phyloP scores from a whole-genome alignment of 2,797 vertebrate species.

The Labroides dimidiatus region DNA sequence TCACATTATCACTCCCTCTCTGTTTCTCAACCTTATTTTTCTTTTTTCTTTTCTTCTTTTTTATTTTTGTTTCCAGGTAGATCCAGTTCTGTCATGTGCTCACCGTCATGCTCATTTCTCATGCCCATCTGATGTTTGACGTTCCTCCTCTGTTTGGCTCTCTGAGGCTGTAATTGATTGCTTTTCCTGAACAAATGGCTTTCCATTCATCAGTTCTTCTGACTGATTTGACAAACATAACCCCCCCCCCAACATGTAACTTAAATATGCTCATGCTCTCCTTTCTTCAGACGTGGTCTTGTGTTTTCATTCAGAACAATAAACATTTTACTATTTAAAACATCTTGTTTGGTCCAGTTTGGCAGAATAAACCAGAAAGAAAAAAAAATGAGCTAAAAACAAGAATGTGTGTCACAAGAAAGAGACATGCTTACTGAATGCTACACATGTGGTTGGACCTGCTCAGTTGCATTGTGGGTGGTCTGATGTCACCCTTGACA shows the following conservation, averaged over 20 bases:
- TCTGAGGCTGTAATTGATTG: slow-evolving; percentile 57
- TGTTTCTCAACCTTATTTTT: neutral
- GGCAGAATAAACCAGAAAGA: slow-evolving; percentile 3
- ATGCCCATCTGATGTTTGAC: slow-evolving; percentile 32
- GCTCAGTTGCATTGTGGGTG: slow-evolving; percentile 74
- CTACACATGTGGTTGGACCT: slow-evolving; percentile 75
- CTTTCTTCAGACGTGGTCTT: too few species aligned
- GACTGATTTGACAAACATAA: slow-evolving; percentile 47
- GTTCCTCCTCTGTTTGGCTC: slow-evolving; percentile 24
- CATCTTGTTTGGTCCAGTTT: slow-evolving; percentile 22
- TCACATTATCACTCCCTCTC: slow-evolving; percentile 26
- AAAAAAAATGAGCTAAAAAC: slow-evolving; percentile 9
- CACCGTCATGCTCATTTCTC: slow-evolving; percentile 38
- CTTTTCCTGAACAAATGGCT: slow-evolving; percentile 49
- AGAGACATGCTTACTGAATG: slow-evolving; percentile 28
- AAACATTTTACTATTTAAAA: slow-evolving; percentile 32
- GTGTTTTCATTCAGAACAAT: neutral
- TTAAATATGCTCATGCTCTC: too few species aligned
- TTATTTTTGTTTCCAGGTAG: slow-evolving; percentile 16
- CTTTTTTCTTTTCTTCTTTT: neutral
- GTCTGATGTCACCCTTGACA: slow-evolving; percentile 77
- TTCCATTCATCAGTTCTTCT: slow-evolving; percentile 52
- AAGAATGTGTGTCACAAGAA: neutral
- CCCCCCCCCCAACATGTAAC: slow-evolving; percentile 2
- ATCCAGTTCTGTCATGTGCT: slow-evolving; percentile 21